These are phyloP conservation scores for Loriculus beryllinus DNA, from an alignment of 2,797 vertebrate genomes.

Conservation along the genomic window DNA sequence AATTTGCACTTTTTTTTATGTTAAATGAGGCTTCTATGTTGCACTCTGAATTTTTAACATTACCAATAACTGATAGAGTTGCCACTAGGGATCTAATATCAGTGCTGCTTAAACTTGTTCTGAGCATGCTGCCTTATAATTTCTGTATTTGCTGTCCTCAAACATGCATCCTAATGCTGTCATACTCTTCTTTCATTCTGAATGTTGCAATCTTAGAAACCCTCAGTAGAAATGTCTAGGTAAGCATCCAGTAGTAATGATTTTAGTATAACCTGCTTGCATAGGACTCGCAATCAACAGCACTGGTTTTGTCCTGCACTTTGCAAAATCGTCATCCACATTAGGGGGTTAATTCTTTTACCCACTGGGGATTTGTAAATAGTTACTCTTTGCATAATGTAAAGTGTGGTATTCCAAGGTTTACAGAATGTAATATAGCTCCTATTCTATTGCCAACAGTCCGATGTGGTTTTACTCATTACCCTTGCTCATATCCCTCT, in stretches of 20 bases:
- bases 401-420: constrained; percentile 91
- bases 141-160: constrained; percentile 66
- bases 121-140: constrained; percentile 85
- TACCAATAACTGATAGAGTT: constrained; percentile 66
- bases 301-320: constrained; percentile 80
- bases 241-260: constrained; percentile 66
- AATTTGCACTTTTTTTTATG: constrained; percentile 92
- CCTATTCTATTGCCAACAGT: constrained; percentile 85
- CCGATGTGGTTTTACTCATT: constrained; percentile 78
- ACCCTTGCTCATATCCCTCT: constrained; percentile 80
- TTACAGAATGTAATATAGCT: constrained; percentile 92
- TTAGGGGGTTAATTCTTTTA: constrained; percentile 67
- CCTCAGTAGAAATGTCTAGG: constrained; percentile 65
- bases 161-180: constrained; percentile 54
- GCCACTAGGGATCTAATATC: constrained; percentile 70
- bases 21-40: constrained; percentile 83
- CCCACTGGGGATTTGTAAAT: constrained; percentile 85
- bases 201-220: constrained; percentile 46
- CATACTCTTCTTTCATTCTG: constrained; percentile 32
- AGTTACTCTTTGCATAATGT: constrained; percentile 86
- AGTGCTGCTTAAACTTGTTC: constrained; percentile 81
- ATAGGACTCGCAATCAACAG: constrained; percentile 69
- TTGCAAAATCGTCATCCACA: constrained; percentile 74
- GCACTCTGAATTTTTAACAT: constrained; percentile 80
- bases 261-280: constrained; percentile 70